Evolutionary conservation across 1,140 invertebrate genomes (phyloP).

Genomic region (Ylistrum balloti): DNA sequence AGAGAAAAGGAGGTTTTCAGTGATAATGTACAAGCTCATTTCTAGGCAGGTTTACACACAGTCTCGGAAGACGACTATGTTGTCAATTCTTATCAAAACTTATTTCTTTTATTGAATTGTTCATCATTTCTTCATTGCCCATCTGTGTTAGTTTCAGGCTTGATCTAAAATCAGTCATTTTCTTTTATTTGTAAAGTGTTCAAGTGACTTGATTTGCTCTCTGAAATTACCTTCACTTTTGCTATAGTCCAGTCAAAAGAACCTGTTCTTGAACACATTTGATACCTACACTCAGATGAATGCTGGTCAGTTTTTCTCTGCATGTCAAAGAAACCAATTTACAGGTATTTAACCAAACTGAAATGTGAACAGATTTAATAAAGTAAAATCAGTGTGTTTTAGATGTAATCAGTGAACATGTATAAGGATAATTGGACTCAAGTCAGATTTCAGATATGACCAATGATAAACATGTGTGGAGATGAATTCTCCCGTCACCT

Average conservation of each 20-base stretch:
- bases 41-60: not conserved
- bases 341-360: conserved; percentile 20
- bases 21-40: not conserved
- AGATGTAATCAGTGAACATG: not conserved
- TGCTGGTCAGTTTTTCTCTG: not conserved
- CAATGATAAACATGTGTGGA: not conserved
- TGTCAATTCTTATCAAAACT: too few species aligned
- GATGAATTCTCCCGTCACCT: not conserved
- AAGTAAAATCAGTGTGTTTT: not conserved
- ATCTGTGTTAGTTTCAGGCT: too few species aligned
- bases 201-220: too few species aligned
- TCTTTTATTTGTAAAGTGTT: too few species aligned
- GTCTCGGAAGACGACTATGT: too few species aligned
- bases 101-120: too few species aligned
- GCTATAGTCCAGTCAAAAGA: too few species aligned
- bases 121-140: too few species aligned
- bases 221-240: too few species aligned
- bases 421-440: not conserved
- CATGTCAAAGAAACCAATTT: not conserved
- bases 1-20: too few species aligned
- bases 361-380: not conserved
- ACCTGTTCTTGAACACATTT: too few species aligned
- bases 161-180: too few species aligned
- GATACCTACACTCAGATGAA: not conserved
- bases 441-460: not conserved